Conservation (phyloP, 2,888 invertebrate species). For the Callyntrura sp. region DNA sequence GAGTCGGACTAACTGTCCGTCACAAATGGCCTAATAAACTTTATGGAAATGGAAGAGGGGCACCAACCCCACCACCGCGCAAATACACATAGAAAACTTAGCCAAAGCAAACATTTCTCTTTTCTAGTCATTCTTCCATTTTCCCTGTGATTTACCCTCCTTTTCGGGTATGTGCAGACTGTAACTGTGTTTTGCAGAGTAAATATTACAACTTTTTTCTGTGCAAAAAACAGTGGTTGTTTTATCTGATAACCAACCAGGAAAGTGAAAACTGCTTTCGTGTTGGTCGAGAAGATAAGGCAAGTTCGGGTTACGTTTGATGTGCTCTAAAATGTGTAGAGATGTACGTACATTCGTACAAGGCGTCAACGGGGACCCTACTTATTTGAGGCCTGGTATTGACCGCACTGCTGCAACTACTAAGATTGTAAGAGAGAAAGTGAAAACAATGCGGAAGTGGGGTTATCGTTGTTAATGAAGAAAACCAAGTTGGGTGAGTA, state of each 20-base stretch:
- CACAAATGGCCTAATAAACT: conserved; percentile 82
- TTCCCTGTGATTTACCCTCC: neutral
- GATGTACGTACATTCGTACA: neutral
- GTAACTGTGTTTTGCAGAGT: neutral
- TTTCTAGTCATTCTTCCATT: conserved; percentile 18
- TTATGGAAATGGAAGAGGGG: conserved; percentile 71
- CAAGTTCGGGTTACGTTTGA: no score
- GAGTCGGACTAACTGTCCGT: conserved; percentile 81
- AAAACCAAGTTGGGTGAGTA: conserved; percentile 15
- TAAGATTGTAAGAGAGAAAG: conserved; percentile 37
- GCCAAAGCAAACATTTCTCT: conserved; percentile 18
- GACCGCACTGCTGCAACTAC: conserved; percentile 49
- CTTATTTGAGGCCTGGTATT: conserved; percentile 21
- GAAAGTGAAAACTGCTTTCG: no score
- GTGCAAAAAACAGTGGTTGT: conserved; percentile 15
- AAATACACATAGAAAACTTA: conserved; percentile 24
- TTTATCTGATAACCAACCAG: no score
- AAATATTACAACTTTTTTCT: conserved; percentile 39
- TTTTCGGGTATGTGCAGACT: conserved; percentile 1
- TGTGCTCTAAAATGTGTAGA: no score
- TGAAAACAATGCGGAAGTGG: conserved; percentile 73
- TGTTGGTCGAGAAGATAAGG: no score
- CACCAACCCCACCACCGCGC: no score
- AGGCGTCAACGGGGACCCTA: neutral
- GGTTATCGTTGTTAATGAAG: no score